Base-by-base conservation (phyloP, 2,888 invertebrate species). In the Artemia sinica region DNA sequence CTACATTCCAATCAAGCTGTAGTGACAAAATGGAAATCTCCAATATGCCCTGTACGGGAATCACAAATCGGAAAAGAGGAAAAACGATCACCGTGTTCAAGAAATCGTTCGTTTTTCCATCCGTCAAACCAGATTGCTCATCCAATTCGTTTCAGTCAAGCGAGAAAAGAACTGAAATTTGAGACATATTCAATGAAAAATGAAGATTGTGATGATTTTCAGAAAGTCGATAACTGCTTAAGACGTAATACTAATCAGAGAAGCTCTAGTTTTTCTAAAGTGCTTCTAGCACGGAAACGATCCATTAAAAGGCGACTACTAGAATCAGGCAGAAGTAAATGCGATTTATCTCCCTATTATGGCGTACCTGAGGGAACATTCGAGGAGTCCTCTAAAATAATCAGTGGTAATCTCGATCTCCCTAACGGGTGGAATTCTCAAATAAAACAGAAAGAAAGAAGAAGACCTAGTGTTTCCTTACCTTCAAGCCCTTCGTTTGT, bases 291-390 rank as follows among this genome's bases (percentile, higher is more conserved):
- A 10, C 12, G 63, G 63, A 58, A 58, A 28, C 63, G 63, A 28
- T 58, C 63, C 14, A 58, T 58, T 58, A 58, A 58, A 58, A n/a
- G 63, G n/a, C 63, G 63, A 18, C 28, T 58, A 28, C 14, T 58
- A 2, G 14, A 58, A 28, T 28, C n/a, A 58, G 63, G 63, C n/a
- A 28, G n/a, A 9, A 58, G 63, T 28, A 58, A 58, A 58, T 58
- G 63, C 28, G 63, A 58, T 28, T 28, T 58, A 28, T 58, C 63
- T n/a, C 28, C 28, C 8, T 18, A 58, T 28, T 58, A n/a, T n/a
- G 63, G n/a, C 10, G 12, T 18, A 58, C 63, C 63, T n/a, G 63
- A 58, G 11, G 28, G 28, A 58, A 41, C 41, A 41, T 41, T 41
- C 6, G 41, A 41, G 41, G 41, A 41, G 1, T 41, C 41, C 41